Base-by-base conservation (phyloP, 2,888 invertebrate species). In the Tipula vernalis region DNA sequence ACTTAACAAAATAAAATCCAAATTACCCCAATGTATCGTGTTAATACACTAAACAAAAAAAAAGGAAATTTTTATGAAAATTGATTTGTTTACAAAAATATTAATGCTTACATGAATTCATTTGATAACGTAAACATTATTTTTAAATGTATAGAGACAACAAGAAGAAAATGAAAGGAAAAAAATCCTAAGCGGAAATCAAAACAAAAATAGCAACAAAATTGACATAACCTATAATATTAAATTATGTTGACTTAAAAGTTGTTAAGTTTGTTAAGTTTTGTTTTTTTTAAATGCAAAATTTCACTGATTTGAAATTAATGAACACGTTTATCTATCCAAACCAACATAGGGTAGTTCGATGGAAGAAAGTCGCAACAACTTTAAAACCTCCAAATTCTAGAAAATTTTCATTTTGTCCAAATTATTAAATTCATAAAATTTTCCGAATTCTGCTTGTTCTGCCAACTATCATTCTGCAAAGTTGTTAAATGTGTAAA, bases 81-180 rank as follows among this genome's bases (percentile, higher is more conserved):
- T 85, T 85, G 39, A 85, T 85, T 85, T 85, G 85, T 85, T 85
- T 42, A 42, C 42, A 15, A 85, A 85, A 85, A 85, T 15, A 85
- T 85, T 85, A 85, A 44, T 85, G 85, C 85, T 85, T 85, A 84
- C 84, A 85, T 44, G 85, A 39, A 44, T 85, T 85, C 85, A 42
- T 44, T 85, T 44, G 85, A 18, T 15, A 85, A 85, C 15, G 44
- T 44, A 85, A 85, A 85, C 44, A 85, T 39, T 39, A 28, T 28
- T 0, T 28, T 57, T 57, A 41, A 2, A 41, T 41, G 10, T 41
- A 83, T 36, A 5, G 36, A 3, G 15, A 84, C 15, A 84, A 13
- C 39, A 84, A 84, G n/a, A 84, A 39, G 51, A 51, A 39, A 39
- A 6, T 39, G 15, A n/a, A 51, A 6, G 15, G 3, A 51, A 15